These are phyloP conservation scores for Drosophila persimilis DNA, from an alignment of 1,140 invertebrate species.

Conservation along the genomic window DNA sequence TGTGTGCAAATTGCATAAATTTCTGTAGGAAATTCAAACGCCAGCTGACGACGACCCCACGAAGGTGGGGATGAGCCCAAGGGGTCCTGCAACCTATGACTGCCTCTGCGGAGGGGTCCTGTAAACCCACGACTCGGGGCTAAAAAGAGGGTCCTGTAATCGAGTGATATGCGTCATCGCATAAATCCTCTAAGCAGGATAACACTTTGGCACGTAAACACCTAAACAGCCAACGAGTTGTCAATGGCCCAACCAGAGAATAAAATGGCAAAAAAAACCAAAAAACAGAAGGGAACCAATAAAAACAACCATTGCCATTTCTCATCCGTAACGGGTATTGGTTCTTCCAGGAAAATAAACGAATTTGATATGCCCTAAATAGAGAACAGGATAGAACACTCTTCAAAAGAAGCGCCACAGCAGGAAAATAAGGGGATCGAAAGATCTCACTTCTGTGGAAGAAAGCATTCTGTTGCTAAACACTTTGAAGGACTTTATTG, in stretches of 20 bases:
- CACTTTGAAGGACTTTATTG: too few relatives aligned
- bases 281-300: conserved; percentile 29
- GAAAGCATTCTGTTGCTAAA: too few relatives aligned
- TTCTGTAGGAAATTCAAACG: conserved; percentile 45
- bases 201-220: conserved; percentile 74
- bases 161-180: conserved; percentile 34
- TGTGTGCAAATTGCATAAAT: conserved; percentile 61
- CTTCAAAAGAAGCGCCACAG: too few relatives aligned
- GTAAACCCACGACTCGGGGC: not conserved
- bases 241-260: conserved; percentile 66
- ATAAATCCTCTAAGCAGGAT: conserved; percentile 63
- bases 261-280: conserved; percentile 54
- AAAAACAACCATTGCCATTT: conserved; percentile 59
- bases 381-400: not conserved
- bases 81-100: too few relatives aligned
- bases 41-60: conserved; percentile 37
- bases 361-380: not conserved
- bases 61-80: too few relatives aligned
- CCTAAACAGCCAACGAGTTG: conserved; percentile 64
- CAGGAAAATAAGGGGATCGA: too few relatives aligned
- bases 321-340: conserved; percentile 33
- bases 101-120: conserved; percentile 1
- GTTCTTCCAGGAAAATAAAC: not conserved
- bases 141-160: conserved; percentile 25
- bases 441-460: too few relatives aligned